Conservation (phyloP, 2,797 vertebrate genomes). For the Falco peregrinus region DNA sequence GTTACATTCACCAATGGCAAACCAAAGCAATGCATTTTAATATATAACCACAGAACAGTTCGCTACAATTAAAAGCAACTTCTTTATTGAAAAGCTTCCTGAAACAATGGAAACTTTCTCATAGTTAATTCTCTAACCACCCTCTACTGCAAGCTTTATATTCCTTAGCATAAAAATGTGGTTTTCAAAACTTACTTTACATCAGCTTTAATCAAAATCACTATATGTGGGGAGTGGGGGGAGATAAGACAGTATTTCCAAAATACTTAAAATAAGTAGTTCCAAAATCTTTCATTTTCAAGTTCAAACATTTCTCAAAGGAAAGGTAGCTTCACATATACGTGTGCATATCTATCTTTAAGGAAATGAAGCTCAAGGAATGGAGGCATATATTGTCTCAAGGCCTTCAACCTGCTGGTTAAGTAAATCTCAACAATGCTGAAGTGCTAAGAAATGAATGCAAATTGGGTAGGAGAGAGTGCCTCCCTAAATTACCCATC, state of each 20-base stretch:
- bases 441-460: neutral
- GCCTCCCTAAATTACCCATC: fast-evolving
- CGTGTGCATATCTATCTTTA: neutral
- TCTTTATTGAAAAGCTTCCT: neutral
- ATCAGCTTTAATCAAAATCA: neutral
- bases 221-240: neutral
- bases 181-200: neutral
- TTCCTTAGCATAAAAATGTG: neutral
- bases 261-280: neutral
- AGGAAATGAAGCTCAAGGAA: neutral
- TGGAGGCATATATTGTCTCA: neutral
- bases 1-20: neutral
- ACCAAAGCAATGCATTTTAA: neutral
- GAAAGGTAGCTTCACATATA: neutral
- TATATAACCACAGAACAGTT: neutral
- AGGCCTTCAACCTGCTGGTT: neutral
- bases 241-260: neutral
- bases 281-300: neutral
- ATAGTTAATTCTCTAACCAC: neutral
- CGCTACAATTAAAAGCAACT: neutral
- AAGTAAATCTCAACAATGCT: neutral
- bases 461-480: neutral
- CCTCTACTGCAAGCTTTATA: neutral
- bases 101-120: neutral
- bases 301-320: neutral